Conservation (phyloP, 2,888 invertebrate species). For the Torymus aiolomorphi region DNA sequence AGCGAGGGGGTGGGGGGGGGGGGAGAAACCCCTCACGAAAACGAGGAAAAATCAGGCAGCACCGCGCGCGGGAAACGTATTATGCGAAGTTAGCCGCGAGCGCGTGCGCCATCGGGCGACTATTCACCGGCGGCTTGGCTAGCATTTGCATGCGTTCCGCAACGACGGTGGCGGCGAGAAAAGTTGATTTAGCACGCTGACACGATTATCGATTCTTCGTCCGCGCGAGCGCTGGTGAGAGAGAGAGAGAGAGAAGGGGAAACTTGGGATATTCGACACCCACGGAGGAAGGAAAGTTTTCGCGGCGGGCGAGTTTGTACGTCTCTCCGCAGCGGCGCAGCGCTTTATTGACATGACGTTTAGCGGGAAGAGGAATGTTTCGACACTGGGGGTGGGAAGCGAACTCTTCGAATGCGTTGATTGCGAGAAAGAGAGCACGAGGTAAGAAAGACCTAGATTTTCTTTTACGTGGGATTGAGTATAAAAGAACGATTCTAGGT, state of each 20-base stretch:
- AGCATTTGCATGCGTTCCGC: slow-evolving; percentile 41
- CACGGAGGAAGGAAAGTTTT: not conserved
- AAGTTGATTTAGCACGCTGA: slow-evolving; percentile 51
- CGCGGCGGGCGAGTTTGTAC: not conserved
- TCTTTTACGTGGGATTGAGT: too few species aligned
- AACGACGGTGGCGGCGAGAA: slow-evolving; percentile 2
- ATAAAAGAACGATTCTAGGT: too few species aligned
- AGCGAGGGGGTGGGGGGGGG: not conserved
- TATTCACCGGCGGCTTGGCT: slow-evolving; percentile 9
- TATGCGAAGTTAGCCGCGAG: slow-evolving; percentile 14
- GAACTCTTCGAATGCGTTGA: not conserved
- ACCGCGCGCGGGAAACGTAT: slow-evolving; percentile 7
- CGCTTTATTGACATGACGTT: slow-evolving; percentile 16
- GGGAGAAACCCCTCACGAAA: not conserved
- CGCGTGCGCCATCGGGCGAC: slow-evolving; percentile 21
- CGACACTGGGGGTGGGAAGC: not conserved
- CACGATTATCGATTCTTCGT: slow-evolving; percentile 51
- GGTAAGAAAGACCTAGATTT: too few species aligned
- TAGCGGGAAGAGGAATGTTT: not conserved
- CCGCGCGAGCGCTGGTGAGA: not conserved
- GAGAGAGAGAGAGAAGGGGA: too few species aligned
- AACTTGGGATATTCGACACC: slow-evolving; percentile 25
- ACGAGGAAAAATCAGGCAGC: slow-evolving; percentile 14
- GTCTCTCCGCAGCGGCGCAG: not conserved
- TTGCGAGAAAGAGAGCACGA: not conserved